Conservation (phyloP, 2,797 vertebrate species). For the Poliocrania exsul region DNA sequence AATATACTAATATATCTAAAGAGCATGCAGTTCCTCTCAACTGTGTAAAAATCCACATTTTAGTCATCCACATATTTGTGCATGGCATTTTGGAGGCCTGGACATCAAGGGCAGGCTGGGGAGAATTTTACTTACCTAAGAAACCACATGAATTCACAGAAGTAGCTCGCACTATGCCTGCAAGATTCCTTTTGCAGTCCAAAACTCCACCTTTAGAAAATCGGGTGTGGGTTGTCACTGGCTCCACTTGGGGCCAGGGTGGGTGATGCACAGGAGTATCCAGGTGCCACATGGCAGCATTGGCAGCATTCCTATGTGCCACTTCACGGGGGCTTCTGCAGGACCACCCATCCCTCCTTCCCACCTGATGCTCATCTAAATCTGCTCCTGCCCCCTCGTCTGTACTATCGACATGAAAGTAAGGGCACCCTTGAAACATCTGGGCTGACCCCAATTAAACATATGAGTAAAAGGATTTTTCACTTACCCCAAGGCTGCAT, state of each 20-base stretch:
- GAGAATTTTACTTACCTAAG: conserved; percentile 34
- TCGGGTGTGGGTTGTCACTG: background rate
- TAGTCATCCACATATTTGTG: background rate
- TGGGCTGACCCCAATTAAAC: background rate
- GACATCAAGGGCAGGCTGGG: background rate
- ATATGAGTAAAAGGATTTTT: background rate
- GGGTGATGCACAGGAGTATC: background rate
- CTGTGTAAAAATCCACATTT: background rate
- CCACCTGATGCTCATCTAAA: background rate
- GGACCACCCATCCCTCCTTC: background rate
- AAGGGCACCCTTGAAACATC: background rate
- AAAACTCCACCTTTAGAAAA: background rate
- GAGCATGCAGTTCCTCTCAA: background rate
- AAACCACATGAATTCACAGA: background rate
- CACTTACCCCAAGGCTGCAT: rapidly evolving
- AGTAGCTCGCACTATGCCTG: background rate
- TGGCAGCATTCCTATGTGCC: background rate
- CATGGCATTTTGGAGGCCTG: background rate
- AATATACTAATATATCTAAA: conserved; percentile 47
- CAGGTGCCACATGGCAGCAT: background rate
- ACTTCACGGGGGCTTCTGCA: background rate
- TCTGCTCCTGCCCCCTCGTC: background rate
- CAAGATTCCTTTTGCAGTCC: background rate
- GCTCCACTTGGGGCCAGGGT: rapidly evolving
- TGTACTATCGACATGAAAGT: background rate